Evolutionary conservation across 2,113 vertebrate genomes (phyloP), one percentile per base, ranked within the genome.

Genomic region (Catharus fuscescens): DNA sequence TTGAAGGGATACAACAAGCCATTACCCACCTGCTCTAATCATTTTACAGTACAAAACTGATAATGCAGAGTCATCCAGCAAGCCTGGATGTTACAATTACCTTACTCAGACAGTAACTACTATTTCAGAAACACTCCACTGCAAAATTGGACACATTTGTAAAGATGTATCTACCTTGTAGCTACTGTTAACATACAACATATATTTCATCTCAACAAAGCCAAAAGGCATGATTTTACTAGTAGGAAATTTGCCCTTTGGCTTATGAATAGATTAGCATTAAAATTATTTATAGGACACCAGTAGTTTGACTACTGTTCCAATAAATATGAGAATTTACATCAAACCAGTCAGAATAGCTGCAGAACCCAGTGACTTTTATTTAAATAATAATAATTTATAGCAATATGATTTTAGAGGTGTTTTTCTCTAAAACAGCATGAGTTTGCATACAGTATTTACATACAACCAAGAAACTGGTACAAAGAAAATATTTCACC

Each of bases 21-120:
- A 61, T 92, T 96, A 97, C 97, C 96, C 96, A 97, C 95, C 95
- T 97, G 86, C 86, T 65, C 85, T 97, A 96, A 97, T 85, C 88
- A 80, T 50, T 93, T 74, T 88, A 97, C 92, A 94, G 67, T 42
- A 92, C 54, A 72, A 92, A 97, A 82, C 73, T 80, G 93, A 15
- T 84, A 65, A 67, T 0, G 70, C 19, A 86, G 69, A 92, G 92
- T 69, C 70, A 94, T 4, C 88, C 56, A 96, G 90, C 31, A 69
- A 71, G 42, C 47, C 84, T 89, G 16, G 29, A 90, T 93, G 67
- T 9, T 80, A 92, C 71, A 86, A 92, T 83, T 72, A 81, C 21
- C 52, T 90, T 79, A 89, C 52, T 86, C 88, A 91, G 34, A 74
- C 4, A 90, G 78, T 24, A 91, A 50, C 61, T 73, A 47, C 73